Evolutionary conservation across 2,888 invertebrate species (phyloP).

Genomic region (Cephus pygmeus): DNA sequence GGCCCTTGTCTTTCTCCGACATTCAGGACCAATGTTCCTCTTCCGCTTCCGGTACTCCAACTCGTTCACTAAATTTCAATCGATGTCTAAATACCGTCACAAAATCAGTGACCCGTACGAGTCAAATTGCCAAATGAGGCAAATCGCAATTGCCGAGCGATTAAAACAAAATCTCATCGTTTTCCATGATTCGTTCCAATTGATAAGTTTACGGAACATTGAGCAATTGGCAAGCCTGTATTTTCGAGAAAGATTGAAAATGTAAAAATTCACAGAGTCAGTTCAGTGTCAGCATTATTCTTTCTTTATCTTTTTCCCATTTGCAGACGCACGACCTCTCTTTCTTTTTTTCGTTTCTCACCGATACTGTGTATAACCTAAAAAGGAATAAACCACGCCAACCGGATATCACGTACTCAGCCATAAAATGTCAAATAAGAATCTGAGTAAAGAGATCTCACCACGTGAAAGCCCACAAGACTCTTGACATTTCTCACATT

Average conservation of each 20-base stretch:
- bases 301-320: not conserved
- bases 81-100: not conserved
- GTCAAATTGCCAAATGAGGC: not conserved
- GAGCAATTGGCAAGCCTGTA: slow-evolving; percentile 2
- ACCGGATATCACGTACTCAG: not conserved
- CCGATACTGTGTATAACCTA: not conserved
- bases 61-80: slow-evolving; percentile 19
- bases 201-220: not conserved
- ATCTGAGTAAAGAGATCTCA: not conserved
- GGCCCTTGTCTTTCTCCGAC: slow-evolving; percentile 13
- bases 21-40: slow-evolving; percentile 13
- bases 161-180: not conserved
- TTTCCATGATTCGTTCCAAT: not conserved
- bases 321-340: not conserved
- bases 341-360: not conserved
- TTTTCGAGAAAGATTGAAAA: slow-evolving; percentile 4
- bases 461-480: not conserved
- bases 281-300: not conserved
- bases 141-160: not conserved
- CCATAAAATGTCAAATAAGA: not conserved
- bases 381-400: not conserved
- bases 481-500: not conserved
- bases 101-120: not conserved
- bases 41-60: not conserved
- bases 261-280: not conserved